Percentiles rank a stretch among this genome's conserved stretches.
Conservation (phyloP, 2,797 vertebrate species). For the Sparidentex hasta region DNA sequence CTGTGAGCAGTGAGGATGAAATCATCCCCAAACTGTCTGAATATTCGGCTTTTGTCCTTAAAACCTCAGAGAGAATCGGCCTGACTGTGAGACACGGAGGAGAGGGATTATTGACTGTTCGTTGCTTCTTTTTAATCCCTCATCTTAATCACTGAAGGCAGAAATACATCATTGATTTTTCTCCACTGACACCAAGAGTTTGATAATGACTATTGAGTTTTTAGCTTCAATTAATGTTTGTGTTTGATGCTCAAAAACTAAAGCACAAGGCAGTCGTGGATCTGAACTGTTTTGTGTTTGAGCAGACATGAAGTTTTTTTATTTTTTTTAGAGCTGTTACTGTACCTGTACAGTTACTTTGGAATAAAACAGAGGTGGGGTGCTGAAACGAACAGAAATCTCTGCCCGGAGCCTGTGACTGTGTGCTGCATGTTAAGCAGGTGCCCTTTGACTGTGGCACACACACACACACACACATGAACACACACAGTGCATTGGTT, state of each 20-base stretch:
- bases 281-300: neutral
- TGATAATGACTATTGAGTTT: neutral
- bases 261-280: neutral
- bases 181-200: neutral
- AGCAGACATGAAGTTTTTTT: neutral
- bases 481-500: conserved; percentile 42
- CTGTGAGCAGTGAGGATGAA: conserved; percentile 2
- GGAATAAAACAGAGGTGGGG: conserved; percentile 12
- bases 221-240: neutral
- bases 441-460: conserved; percentile 48
- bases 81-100: no score
- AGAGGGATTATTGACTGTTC: neutral
- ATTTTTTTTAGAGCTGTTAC: neutral
- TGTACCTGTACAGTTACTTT: neutral
- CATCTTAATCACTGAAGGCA: neutral
- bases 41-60: neutral
- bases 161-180: neutral
- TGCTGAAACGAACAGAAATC: conserved; percentile 37
- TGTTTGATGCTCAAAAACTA: neutral
- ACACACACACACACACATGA: conserved; percentile 37
- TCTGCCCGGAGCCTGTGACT: conserved; percentile 38
- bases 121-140: neutral
- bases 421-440: conserved; percentile 75
- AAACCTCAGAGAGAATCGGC: neutral
- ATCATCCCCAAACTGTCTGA: neutral